Evolutionary conservation across 2,888 invertebrate species (phyloP), one percentile per base, ranked within the genome.

Genomic region (Stictocephala bisonia): DNA sequence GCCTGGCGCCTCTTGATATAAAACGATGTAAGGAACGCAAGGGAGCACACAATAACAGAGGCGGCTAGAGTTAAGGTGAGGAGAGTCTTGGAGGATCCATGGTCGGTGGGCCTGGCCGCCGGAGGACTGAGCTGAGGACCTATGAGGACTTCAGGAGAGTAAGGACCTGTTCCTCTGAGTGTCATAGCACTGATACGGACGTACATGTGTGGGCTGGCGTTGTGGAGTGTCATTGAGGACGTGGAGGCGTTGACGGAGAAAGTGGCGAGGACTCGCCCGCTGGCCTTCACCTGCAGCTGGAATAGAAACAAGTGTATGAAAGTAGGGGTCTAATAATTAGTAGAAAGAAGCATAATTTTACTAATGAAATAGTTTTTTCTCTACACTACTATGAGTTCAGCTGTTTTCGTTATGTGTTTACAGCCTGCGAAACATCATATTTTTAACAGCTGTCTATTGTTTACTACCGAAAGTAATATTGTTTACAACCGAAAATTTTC

Each of bases 181-280:
- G 97, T 98, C 79, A 93, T 90, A 0, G 97, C 97, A 9, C 96
- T 95, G 7, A 98, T 91, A 73, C 94, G 89, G 0, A 97, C 94
- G 6, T 92, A 87, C 2, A 73, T 74, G 6, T 56, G 29, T 0
- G 72, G 70, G 26, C 71, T 72, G 3, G 93, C 92, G 67, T 95
- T 95, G 83, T 94, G 93, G 15, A 99, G 90, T 50, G 94, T 90
- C 7, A 97, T 93, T 1, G 94, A 94, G n/a, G 93, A 93, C 0
- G 95, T 95, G 13, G 93, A 91, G 4, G 95, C 91, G 78, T 96
- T 96, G 70, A 97, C 87, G 0, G 94, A 91, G 89, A 95, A 92
- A 82, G 93, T 92, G 71, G 92, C 92, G 58, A 93, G 84, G 74
- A 91, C 87, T 80, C 90, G 90, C 77, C 87, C 87, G 26, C 87